Base-by-base conservation (phyloP, 1,140 invertebrate species). In the Caenorhabditis latens region DNA sequence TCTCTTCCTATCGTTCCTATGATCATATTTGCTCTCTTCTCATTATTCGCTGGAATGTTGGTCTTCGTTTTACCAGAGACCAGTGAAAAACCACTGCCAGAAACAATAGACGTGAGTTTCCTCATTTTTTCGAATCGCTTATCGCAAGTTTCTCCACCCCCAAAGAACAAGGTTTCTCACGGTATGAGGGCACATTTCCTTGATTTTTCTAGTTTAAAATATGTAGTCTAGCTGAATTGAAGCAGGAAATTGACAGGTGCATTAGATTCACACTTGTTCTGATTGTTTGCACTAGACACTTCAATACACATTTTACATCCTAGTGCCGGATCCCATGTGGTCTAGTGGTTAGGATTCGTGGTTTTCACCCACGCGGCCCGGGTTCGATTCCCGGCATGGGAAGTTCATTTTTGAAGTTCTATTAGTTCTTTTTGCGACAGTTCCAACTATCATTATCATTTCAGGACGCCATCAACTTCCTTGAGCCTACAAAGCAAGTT, bases 351-450 rank as follows among this genome's bases (percentile, higher is more conserved):
- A 95, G 95, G 95, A 95, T 95, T 95, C 94, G 95, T 95, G 95
- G 95, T 95, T 95, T 94, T 95, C 95, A 95, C 95, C 95, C 95
- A 95, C 95, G 94, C 95, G 95, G 95, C 95, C 95, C 95, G 95
- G 95, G 95, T 95, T 95, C 95, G 95, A 95, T 95, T 95, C 95
- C 95, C 95, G 95, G 95, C 95, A 95, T 94, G 94, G 95, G 95
- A 95, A 95, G 32, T 84, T 84, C 14, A 7, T 84, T 84, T 84
- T 84, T 63, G 16, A 7, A 58, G 19, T 58, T 19, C 7, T 58
- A 19, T 58, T 58, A 19, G 16, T 58, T 58, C 57, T 14, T 19
- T 58, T 21, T 21, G 1, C n/a, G n/a, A n/a, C n/a, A n/a, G n/a
- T n/a, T n/a, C n/a, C n/a, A n/a, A n/a, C n/a, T n/a, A n/a, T 2